phyloP scores from a whole-genome alignment of 2,888 invertebrate genomes.

The Drosophila subsilvestris region DNA sequence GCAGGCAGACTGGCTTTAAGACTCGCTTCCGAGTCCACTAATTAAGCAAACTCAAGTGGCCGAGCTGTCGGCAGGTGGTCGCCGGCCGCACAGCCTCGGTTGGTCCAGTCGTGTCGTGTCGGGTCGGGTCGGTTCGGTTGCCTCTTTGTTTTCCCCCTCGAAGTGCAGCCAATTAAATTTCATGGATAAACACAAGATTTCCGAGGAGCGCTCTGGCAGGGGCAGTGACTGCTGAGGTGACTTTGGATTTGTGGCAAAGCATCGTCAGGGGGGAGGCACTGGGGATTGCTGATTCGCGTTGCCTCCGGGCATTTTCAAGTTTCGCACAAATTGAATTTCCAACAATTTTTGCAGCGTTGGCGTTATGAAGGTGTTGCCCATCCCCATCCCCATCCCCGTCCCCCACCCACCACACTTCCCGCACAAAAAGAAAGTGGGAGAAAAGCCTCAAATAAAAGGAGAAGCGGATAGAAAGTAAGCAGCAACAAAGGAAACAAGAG shows the following conservation, averaged over 20 bases:
- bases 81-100: conserved; percentile 34
- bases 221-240: conserved; percentile 41
- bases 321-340: conserved; percentile 73
- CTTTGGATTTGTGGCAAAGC: conserved; percentile 60
- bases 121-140: conserved; percentile 4
- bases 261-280: neutral
- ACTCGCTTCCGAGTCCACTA: conserved; percentile 23
- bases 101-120: neutral
- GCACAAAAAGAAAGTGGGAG: neutral
- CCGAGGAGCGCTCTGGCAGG: neutral
- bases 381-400: neutral
- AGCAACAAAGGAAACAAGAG: conserved; percentile 48
- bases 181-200: conserved; percentile 69
- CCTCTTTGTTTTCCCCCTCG: conserved; percentile 37
- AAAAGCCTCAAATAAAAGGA: conserved; percentile 18
- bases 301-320: conserved; percentile 64
- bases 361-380: conserved; percentile 36
- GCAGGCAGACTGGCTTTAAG: conserved; percentile 11
- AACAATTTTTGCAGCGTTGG: conserved; percentile 62
- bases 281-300: conserved; percentile 5
- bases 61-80: conserved; percentile 56
- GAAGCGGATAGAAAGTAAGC: conserved; percentile 19
- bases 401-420: neutral
- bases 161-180: conserved; percentile 73
- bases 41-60: conserved; percentile 44